Evolutionary conservation across 1,140 invertebrate species (phyloP).

Genomic region (Trinorchestia longiramus): DNA sequence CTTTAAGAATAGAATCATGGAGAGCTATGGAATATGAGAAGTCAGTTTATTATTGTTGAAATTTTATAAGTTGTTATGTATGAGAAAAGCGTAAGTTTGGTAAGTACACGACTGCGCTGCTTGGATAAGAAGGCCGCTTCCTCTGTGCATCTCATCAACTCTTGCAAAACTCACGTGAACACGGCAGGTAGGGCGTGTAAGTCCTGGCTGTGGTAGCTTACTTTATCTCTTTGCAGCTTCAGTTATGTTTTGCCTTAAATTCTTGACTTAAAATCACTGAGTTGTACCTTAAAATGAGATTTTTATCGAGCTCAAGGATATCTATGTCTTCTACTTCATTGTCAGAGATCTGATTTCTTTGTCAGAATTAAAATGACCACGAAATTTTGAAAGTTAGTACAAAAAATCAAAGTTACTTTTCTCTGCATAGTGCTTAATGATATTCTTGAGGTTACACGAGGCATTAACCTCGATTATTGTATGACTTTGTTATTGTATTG

Average conservation of each 20-base stretch:
- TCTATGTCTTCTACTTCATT: not conserved
- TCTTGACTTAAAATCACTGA: not conserved
- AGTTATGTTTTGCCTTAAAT: not conserved
- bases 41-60: not conserved
- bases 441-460: not conserved
- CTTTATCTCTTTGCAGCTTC: not conserved
- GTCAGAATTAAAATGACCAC: not conserved
- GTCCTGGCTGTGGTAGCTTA: slow-evolving; percentile 36
- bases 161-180: slow-evolving; percentile 2
- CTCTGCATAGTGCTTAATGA: not conserved
- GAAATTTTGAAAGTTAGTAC: not conserved
- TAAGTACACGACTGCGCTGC: slow-evolving; percentile 65
- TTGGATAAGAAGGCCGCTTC: slow-evolving; percentile 59
- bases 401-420: not conserved
- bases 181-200: slow-evolving; percentile 41
- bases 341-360: not conserved
- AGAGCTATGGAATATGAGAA: not conserved
- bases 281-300: not conserved
- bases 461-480: not conserved
- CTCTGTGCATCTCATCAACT: slow-evolving; percentile 61
- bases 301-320: not conserved
- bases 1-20: no score
- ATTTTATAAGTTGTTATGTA: not conserved
- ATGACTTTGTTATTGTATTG: not conserved
- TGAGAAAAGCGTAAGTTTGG: slow-evolving; percentile 63